Base-by-base conservation (phyloP, 1,140 invertebrate species). In the Magallana gigas region DNA sequence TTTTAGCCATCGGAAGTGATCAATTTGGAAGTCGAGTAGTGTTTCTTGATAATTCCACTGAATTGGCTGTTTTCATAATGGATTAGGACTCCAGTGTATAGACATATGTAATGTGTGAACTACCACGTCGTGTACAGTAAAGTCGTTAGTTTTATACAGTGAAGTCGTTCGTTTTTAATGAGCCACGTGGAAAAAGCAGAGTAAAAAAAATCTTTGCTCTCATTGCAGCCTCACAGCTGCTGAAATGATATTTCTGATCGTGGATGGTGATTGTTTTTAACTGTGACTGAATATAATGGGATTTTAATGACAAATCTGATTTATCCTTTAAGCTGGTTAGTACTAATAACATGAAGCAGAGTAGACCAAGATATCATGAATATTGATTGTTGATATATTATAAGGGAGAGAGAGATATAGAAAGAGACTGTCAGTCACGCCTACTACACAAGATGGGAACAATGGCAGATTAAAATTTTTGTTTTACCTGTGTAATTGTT, bases 401-500 rank as follows among this genome's bases (percentile, higher is more conserved):
- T 4, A 12, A 76, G 68, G 36, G 23, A 23, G 23, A 48, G 36
- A 48, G 36, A 48, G 36, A 48, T 48, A 48, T 48, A 48, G 36
- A 48, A 48, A 48, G 36, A 48, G 36, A 48, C 36, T 48, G 36
- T 48, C 5, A 6, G 68, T 36, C 68, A 76, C 68, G 68, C 68
- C 68, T 76, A 9, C 68, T 12, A 29, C 18, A 76, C 23, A 11
- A 8, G 11, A 18, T 29, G 68, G 68, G 68, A 76, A 76, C 68
- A 76, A 76, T 76, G 68, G 68, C 68, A 76, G 68, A 76, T 76
- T 76, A 76, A 76, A 76, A 76, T 9, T 76, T 76, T 76, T 8
- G 23, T 76, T 8, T n/a, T 76, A 76, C 68, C 68, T 76, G 68
- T 76, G 68, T 76, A 76, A 29, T 76, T 76, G 68, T 76, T 76